Conservation (phyloP, 1,140 invertebrate species). For the Neotoxoptera formosana region DNA sequence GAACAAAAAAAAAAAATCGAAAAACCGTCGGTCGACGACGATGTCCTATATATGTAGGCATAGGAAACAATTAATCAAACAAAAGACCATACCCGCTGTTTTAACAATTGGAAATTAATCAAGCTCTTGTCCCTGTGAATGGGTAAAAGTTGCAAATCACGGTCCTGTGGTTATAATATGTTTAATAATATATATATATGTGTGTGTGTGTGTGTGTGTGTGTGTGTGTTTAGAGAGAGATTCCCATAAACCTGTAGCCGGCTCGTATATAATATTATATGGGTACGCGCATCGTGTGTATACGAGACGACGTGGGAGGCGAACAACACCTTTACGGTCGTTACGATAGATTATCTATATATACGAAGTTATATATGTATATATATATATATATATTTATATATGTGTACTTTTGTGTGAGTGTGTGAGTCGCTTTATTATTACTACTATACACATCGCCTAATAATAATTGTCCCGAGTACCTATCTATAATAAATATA, state of each 20-base stretch:
- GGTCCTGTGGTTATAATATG: background rate
- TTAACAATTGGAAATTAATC: conserved; percentile 54
- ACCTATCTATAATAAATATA: background rate
- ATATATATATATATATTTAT: background rate
- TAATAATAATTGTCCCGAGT: conserved; percentile 7
- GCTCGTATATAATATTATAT: background rate
- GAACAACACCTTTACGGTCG: conserved; percentile 44
- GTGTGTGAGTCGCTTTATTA: background rate
- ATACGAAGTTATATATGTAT: background rate
- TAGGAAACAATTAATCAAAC: conserved; percentile 49
- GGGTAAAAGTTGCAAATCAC: conserved; percentile 51
- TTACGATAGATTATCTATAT: conserved; percentile 27
- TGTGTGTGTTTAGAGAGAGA: background rate
- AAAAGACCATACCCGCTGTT: conserved; percentile 37
- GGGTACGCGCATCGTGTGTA: background rate
- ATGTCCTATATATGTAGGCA: background rate
- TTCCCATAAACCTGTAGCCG: background rate
- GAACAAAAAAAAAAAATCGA: background rate
- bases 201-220: background rate
- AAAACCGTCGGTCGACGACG: background rate
- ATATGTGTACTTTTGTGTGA: background rate
- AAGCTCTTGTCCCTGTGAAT: conserved; percentile 50
- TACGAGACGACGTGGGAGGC: conserved; percentile 49
- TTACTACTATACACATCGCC: background rate
- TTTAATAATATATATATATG: too few relatives aligned